Conservation (phyloP, 2,797 vertebrate species). For the Fistularia tabacaria region DNA sequence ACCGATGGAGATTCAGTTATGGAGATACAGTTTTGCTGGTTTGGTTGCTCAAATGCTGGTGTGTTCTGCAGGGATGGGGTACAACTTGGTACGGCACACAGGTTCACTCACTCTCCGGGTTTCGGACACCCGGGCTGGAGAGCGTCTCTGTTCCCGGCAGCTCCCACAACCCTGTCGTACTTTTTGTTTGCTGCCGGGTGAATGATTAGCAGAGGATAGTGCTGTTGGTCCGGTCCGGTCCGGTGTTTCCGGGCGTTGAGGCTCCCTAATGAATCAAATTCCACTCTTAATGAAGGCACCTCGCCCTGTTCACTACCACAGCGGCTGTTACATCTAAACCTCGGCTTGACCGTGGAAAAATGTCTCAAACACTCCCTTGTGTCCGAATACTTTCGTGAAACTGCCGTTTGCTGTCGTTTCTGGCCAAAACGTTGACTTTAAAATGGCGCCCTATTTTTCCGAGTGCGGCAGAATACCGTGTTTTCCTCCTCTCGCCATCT, state of each 20-base stretch:
- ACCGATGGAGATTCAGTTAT: too few relatives aligned
- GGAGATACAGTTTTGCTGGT: too few relatives aligned
- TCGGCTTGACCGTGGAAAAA: not conserved
- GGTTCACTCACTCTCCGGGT: too few relatives aligned
- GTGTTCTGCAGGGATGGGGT: too few relatives aligned
- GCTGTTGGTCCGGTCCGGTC: not conserved
- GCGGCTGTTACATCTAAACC: conserved; percentile 17
- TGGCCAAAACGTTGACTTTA: conserved; percentile 18
- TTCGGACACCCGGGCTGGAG: too few relatives aligned
- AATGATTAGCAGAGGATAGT: too few relatives aligned
- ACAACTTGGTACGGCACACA: too few relatives aligned
- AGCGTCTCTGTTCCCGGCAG: too few relatives aligned
- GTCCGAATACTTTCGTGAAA: not conserved
- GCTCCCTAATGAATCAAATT: conserved; percentile 56
- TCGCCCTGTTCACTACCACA: conserved; percentile 38
- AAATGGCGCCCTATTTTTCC: conserved; percentile 67
- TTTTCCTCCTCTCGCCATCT: conserved; percentile 76
- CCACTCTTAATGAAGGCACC: conserved; percentile 65
- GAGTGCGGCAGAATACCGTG: conserved; percentile 75
- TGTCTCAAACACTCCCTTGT: not conserved
- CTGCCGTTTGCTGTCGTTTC: not conserved
- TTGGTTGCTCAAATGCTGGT: too few relatives aligned
- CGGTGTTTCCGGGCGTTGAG: not conserved
- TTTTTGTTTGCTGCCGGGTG: too few relatives aligned
- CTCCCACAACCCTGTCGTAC: not conserved